Percentiles rank a stretch among this genome's conserved stretches.
Conservation (phyloP, 2,113 vertebrate genomes). For the Ameiurus melas region DNA sequence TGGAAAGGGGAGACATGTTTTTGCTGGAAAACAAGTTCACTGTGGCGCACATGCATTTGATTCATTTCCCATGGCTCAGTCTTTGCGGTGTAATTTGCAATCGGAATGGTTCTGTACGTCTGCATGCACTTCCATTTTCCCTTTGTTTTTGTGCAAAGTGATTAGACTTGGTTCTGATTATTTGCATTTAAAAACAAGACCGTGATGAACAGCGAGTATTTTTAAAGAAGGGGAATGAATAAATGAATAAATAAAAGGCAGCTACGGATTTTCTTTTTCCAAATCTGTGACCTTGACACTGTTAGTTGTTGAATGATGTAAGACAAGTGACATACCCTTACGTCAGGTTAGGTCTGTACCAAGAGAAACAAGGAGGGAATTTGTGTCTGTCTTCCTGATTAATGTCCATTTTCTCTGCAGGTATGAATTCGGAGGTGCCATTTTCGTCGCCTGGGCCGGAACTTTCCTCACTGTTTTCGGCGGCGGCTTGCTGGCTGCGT, state of each 20-base stretch:
- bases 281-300: background rate
- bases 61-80: no score
- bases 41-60: background rate
- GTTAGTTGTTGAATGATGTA: background rate
- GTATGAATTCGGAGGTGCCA: slow-evolving; percentile 85
- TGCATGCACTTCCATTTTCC: no score
- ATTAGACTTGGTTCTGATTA: no score
- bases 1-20: background rate
- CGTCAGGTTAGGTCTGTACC: background rate
- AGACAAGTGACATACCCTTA: background rate
- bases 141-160: no score
- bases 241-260: no score
- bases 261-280: no score
- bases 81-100: no score
- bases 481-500: slow-evolving; percentile 78
- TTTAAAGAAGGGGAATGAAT: no score
- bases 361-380: background rate
- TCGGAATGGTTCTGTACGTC: no score
- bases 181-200: background rate
- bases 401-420: slow-evolving; percentile 58
- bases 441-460: slow-evolving; percentile 87
- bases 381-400: background rate
- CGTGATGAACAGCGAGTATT: no score
- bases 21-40: background rate
- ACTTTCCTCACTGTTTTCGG: slow-evolving; percentile 76